phyloP scores from a whole-genome alignment of 2,888 invertebrate genomes.

The Antitype chi region DNA sequence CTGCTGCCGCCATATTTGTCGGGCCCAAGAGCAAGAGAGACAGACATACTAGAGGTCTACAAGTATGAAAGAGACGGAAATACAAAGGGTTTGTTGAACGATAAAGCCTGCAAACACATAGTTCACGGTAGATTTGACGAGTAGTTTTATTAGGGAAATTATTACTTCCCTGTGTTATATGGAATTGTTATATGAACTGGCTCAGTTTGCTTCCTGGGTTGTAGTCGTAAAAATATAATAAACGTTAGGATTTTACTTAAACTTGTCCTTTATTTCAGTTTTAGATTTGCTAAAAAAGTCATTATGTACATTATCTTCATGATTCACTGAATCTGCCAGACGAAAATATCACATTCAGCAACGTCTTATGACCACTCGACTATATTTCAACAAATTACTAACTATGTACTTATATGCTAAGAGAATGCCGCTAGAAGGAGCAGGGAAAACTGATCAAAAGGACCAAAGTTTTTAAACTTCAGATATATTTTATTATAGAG shows the following conservation, averaged over 20 bases:
- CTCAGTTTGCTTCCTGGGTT: slow-evolving; percentile 70
- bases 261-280: slow-evolving; percentile 33
- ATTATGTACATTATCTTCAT: neutral
- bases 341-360: neutral
- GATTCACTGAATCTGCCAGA: neutral
- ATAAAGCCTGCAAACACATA: slow-evolving; percentile 81
- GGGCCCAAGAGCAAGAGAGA: slow-evolving; percentile 58
- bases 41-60: slow-evolving; percentile 18
- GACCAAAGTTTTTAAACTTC: slow-evolving; percentile 8
- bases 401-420: neutral
- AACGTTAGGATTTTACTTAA: slow-evolving; percentile 54
- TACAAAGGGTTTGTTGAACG: slow-evolving; percentile 78
- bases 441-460: neutral
- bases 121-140: slow-evolving; percentile 76
- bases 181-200: slow-evolving; percentile 67
- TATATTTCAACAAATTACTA: neutral
- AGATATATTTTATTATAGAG: slow-evolving; percentile 24
- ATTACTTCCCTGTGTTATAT: slow-evolving; percentile 77
- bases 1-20: slow-evolving; percentile 56
- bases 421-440: neutral
- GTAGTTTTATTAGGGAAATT: slow-evolving; percentile 82
- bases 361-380: neutral
- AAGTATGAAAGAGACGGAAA: slow-evolving; percentile 61
- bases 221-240: slow-evolving; percentile 60
- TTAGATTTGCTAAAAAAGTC: slow-evolving; percentile 3